Evolutionary conservation across 2,797 vertebrate genomes (phyloP).

Genomic region (Capromys pilorides): DNA sequence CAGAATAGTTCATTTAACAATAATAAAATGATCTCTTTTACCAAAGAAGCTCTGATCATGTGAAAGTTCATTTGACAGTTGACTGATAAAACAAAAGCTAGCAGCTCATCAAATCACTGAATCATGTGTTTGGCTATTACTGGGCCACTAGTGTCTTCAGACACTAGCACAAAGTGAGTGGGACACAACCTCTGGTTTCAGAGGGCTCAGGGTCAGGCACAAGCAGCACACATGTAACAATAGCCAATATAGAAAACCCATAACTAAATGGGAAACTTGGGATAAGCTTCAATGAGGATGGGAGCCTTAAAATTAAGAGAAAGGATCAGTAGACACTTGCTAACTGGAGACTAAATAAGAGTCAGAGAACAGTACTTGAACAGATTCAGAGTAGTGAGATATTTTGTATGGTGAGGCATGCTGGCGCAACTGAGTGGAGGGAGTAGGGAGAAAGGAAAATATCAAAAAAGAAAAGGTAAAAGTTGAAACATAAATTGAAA

Average conservation of each 20-base stretch:
- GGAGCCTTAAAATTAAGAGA: not conserved
- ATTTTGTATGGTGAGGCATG: not conserved
- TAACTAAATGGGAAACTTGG: not conserved
- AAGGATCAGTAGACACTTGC: not conserved
- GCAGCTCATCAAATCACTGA: not conserved
- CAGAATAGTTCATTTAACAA: not conserved
- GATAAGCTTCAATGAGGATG: not conserved
- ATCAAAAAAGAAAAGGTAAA: not conserved
- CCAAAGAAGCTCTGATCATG: not conserved
- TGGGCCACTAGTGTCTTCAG: not conserved
- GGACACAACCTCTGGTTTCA: not conserved
- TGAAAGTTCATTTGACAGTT: not conserved
- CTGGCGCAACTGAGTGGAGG: not conserved
- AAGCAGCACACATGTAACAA: not conserved
- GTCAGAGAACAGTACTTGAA: not conserved
- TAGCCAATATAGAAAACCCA: not conserved
- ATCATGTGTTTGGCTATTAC: not conserved
- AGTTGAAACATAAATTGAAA: not conserved
- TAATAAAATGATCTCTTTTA: slow-evolving; percentile 22
- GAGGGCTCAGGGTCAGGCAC: not conserved
- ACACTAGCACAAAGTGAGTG: not conserved
- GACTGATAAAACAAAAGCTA: not conserved
- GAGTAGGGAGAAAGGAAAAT: not conserved
- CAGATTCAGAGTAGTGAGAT: not conserved
- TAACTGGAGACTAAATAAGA: not conserved